phyloP scores from a whole-genome alignment of 2,797 vertebrate genomes.

The Linurgus olivaceus region DNA sequence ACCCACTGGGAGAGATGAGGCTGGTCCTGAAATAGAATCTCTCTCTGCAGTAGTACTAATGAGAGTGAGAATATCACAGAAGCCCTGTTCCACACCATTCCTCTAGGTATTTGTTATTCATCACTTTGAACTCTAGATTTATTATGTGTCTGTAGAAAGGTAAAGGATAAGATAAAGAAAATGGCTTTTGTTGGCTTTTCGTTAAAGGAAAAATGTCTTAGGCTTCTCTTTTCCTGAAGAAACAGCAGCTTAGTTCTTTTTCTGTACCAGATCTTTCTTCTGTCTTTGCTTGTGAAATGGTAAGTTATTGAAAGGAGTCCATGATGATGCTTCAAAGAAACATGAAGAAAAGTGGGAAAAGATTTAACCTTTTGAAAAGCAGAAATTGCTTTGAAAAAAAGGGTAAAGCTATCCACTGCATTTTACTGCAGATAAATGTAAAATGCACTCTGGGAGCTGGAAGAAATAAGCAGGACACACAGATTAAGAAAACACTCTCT shows the following conservation, averaged over 20 bases:
- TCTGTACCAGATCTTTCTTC: background rate
- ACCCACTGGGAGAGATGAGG: background rate
- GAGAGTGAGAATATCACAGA: background rate
- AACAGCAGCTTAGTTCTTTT: background rate
- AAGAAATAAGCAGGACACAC: background rate
- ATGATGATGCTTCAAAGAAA: background rate
- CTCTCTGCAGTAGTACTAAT: background rate
- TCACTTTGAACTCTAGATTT: background rate
- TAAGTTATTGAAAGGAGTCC: background rate
- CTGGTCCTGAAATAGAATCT: background rate
- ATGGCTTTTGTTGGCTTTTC: background rate
- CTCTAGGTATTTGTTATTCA: background rate
- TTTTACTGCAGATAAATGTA: conserved; percentile 1
- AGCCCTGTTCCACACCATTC: background rate
- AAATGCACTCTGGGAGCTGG: background rate
- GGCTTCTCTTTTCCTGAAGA: background rate
- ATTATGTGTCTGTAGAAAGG: background rate
- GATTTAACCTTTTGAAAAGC: background rate
- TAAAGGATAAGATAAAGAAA: background rate
- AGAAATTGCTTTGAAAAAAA: conserved; percentile 1
- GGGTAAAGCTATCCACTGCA: background rate
- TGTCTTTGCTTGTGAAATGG: background rate
- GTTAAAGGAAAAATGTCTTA: background rate
- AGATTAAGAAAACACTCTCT: background rate
- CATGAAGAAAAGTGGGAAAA: background rate